Percentiles rank a stretch among this genome's conserved stretches.
These are phyloP conservation scores for Archilochus colubris DNA, from an alignment of 2,113 vertebrate species.

Conservation along the genomic window DNA sequence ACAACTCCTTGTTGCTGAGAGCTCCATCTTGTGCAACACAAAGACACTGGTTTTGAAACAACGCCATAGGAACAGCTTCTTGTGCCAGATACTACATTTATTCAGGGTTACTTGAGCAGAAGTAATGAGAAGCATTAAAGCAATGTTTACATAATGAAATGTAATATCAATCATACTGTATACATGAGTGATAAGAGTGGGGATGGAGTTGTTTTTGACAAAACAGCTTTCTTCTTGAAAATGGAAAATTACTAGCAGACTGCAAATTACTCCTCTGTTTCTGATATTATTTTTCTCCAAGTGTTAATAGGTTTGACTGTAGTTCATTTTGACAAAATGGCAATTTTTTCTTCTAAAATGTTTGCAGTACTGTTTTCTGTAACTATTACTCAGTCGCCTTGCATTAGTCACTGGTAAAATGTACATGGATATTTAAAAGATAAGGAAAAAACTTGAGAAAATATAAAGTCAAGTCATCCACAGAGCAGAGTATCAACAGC, in stretches of 20 bases:
- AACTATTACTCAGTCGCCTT: background rate
- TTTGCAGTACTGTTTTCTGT: background rate
- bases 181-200: slow-evolving; percentile 54
- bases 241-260: slow-evolving; percentile 55
- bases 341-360: background rate
- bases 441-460: background rate
- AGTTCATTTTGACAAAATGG: background rate
- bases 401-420: background rate
- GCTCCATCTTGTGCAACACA: slow-evolving; percentile 37
- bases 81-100: slow-evolving; percentile 68
- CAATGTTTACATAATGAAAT: slow-evolving; percentile 65
- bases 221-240: slow-evolving; percentile 46
- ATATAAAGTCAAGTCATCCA: background rate
- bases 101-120: slow-evolving; percentile 70
- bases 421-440: background rate
- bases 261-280: background rate
- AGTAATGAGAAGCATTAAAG: slow-evolving; percentile 71
- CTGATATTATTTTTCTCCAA: slow-evolving; percentile 12
- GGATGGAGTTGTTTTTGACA: slow-evolving; percentile 28
- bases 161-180: slow-evolving; percentile 46
- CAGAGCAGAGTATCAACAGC: background rate
- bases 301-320: background rate
- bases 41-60: slow-evolving; percentile 56
- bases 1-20: background rate
- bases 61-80: slow-evolving; percentile 2